These are phyloP conservation scores for Rhadinocentrus ornatus DNA, from an alignment of 2,797 vertebrate genomes.

Conservation along the genomic window DNA sequence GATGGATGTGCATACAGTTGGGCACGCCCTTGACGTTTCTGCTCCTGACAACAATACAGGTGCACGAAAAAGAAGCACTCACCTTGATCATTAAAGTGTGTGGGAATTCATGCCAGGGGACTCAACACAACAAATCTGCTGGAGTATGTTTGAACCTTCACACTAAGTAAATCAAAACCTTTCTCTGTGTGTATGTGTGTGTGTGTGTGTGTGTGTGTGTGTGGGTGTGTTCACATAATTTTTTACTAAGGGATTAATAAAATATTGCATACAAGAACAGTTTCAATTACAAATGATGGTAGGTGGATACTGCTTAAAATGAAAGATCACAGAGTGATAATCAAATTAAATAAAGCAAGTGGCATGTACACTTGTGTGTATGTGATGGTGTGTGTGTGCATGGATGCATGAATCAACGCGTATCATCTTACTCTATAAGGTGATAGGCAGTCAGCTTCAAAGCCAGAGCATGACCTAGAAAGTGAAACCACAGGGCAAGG, in stretches of 20 bases:
- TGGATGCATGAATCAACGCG: slow-evolving; percentile 27
- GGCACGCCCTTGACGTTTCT: slow-evolving; percentile 63
- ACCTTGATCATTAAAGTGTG: slow-evolving; percentile 64
- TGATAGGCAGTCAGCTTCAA: slow-evolving; percentile 77
- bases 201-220: slow-evolving; percentile 36
- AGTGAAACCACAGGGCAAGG: slow-evolving; percentile 79
- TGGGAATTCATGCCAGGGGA: slow-evolving; percentile 52
- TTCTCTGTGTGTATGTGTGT: slow-evolving; percentile 35
- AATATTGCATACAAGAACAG: slow-evolving; percentile 51
- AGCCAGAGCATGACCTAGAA: slow-evolving; percentile 85
- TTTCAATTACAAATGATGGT: slow-evolving; percentile 40
- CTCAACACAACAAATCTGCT: slow-evolving; percentile 47
- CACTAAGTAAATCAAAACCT: slow-evolving; percentile 38
- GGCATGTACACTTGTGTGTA: slow-evolving; percentile 26
- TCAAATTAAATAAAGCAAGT: slow-evolving; percentile 45
- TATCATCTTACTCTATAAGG: slow-evolving; percentile 73
- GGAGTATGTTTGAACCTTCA: slow-evolving; percentile 42
- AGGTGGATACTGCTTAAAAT: slow-evolving; percentile 37
- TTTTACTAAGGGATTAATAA: slow-evolving; percentile 49
- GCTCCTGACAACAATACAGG: slow-evolving; percentile 45
- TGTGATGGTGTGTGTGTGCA: not conserved
- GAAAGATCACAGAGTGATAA: slow-evolving; percentile 48
- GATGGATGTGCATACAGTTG: slow-evolving; percentile 41
- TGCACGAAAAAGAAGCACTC: slow-evolving; percentile 35
- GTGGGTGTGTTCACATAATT: slow-evolving; percentile 22